phyloP scores from a whole-genome alignment of 2,113 vertebrate species.

The Fregata magnificens region DNA sequence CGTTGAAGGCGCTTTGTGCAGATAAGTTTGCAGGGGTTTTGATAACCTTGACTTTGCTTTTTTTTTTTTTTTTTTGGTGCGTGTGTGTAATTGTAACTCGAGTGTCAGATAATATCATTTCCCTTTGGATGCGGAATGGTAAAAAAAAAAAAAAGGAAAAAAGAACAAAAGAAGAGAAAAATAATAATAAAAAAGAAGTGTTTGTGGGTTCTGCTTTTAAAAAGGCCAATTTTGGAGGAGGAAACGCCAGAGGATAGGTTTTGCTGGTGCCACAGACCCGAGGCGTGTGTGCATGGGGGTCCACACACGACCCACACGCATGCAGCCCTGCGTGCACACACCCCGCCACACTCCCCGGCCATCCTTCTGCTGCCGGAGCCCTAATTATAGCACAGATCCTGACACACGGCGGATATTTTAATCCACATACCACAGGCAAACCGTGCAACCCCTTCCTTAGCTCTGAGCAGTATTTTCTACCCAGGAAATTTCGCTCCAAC shows the following conservation, averaged over 20 bases:
- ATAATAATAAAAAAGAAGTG: not conserved
- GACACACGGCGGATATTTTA: not conserved
- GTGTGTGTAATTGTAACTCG: not conserved
- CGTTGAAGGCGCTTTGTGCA: not conserved
- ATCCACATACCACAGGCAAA: not conserved
- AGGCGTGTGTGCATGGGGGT: not conserved
- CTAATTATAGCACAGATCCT: not conserved
- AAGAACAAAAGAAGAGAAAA: no score
- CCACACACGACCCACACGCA: not conserved
- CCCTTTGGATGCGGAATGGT: not conserved
- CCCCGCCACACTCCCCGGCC: not conserved
- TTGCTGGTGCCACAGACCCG: not conserved
- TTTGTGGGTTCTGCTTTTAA: not conserved
- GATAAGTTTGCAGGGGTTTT: slow-evolving; percentile 32
- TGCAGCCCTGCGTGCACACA: not conserved
- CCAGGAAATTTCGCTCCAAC: not conserved
- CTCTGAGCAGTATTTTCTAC: not conserved
- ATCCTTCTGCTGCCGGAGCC: not conserved
- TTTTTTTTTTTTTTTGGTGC: not conserved
- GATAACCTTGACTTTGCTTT: slow-evolving; percentile 76
- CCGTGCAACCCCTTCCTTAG: not conserved
- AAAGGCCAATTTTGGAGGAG: not conserved
- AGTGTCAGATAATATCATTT: not conserved
- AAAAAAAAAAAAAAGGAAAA: not conserved
- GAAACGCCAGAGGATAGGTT: not conserved